Evolutionary conservation across 2,113 vertebrate species (phyloP).

Genomic region (Noturus placidus): DNA sequence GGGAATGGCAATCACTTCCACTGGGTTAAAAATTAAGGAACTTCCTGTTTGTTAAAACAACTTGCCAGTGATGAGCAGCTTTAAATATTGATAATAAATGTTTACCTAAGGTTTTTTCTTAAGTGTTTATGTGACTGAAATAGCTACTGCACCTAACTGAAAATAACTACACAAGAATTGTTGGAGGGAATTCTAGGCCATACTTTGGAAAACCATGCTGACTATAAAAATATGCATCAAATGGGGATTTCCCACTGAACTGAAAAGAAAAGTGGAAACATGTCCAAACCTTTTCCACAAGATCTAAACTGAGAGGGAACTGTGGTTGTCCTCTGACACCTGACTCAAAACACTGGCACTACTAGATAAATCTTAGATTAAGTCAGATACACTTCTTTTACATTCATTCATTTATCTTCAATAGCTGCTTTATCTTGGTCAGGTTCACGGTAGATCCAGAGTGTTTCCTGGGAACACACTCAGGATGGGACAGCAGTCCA

Average conservation of each 20-base stretch:
- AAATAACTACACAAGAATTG: slow-evolving; percentile 9
- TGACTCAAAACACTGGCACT: neutral
- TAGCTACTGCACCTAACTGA: neutral
- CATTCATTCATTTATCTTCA: slow-evolving; percentile 1
- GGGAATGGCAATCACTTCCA: neutral
- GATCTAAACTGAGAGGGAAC: neutral
- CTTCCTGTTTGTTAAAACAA: neutral
- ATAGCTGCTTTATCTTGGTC: neutral
- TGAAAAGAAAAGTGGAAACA: slow-evolving; percentile 19
- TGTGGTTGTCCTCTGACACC: neutral
- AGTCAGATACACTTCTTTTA: neutral
- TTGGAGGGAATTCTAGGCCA: slow-evolving; percentile 37
- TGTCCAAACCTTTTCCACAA: neutral
- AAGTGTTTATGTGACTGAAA: neutral
- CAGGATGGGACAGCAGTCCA: neutral
- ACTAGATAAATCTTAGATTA: neutral
- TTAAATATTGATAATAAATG: neutral
- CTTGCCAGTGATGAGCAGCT: neutral
- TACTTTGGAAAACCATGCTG: neutral
- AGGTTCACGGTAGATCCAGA: too few relatives aligned
- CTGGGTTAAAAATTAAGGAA: neutral
- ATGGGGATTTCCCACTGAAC: slow-evolving; percentile 45
- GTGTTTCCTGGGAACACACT: neutral
- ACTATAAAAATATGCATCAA: slow-evolving; percentile 14
- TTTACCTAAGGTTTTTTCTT: neutral